Evolutionary conservation across 2,888 invertebrate genomes (phyloP).

Genomic region (Drosophila imparisetae): DNA sequence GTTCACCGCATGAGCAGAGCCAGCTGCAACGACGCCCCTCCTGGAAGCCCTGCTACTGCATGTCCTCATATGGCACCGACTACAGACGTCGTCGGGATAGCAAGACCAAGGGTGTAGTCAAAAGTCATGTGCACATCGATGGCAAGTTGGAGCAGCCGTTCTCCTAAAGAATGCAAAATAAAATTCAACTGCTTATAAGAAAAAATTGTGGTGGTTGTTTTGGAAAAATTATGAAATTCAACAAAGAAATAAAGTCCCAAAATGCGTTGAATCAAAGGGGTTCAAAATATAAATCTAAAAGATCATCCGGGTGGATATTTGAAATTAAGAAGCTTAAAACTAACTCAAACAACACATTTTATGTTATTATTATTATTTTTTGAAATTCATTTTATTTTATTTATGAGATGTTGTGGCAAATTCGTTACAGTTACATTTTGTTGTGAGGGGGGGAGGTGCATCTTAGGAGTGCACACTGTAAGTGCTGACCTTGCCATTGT

Average conservation of each 20-base stretch:
- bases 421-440: slow-evolving; percentile 5
- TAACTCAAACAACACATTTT: neutral
- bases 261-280: neutral
- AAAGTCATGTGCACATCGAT: slow-evolving; percentile 71
- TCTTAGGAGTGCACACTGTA: slow-evolving; percentile 85
- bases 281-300: neutral
- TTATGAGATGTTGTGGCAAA: slow-evolving; percentile 8
- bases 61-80: slow-evolving; percentile 68
- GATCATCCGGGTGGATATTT: neutral
- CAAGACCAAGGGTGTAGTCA: slow-evolving; percentile 40
- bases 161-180: slow-evolving; percentile 44
- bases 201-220: neutral
- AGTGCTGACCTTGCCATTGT: slow-evolving; percentile 87
- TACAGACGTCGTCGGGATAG: slow-evolving; percentile 76
- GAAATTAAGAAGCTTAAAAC: neutral
- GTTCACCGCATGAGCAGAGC: slow-evolving; percentile 75
- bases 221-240: neutral
- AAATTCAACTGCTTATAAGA: neutral
- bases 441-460: neutral
- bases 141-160: slow-evolving; percentile 82
- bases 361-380: neutral
- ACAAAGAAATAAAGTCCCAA: neutral
- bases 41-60: slow-evolving; percentile 85
- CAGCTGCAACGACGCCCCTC: slow-evolving; percentile 73
- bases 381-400: slow-evolving; percentile 27